Evolutionary conservation across 2,888 invertebrate species (phyloP).

Genomic region (Cecidostiba fungosa): DNA sequence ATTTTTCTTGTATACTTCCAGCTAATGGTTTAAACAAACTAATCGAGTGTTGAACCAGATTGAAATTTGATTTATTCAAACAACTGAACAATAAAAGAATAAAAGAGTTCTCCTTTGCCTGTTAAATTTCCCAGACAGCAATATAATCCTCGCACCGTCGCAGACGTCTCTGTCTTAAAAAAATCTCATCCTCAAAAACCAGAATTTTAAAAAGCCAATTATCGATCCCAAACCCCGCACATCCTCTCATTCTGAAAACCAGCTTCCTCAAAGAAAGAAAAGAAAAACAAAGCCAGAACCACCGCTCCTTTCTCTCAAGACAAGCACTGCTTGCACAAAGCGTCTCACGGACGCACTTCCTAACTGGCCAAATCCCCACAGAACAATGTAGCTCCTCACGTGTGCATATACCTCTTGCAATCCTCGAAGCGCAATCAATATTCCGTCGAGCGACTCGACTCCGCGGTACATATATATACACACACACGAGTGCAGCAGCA

Average conservation of each 20-base stretch:
- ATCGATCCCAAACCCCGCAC: not conserved
- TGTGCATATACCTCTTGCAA: not conserved
- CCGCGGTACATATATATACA: not conserved
- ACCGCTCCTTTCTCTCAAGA: not conserved
- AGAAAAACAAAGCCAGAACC: not conserved
- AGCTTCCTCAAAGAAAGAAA: not conserved
- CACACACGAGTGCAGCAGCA: not conserved
- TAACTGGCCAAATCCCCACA: conserved; percentile 9
- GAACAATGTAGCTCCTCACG: not conserved
- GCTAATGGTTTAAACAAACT: too few relatives aligned
- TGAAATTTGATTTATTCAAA: too few relatives aligned
- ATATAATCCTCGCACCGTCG: not conserved
- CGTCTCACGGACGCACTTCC: not conserved
- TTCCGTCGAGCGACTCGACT: conserved; percentile 6
- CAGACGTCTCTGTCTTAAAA: not conserved
- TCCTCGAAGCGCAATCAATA: conserved; percentile 37
- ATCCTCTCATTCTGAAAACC: not conserved
- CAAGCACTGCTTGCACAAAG: not conserved
- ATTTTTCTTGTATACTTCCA: too few relatives aligned
- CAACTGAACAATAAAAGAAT: too few relatives aligned
- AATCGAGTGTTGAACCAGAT: too few relatives aligned
- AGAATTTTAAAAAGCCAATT: not conserved
- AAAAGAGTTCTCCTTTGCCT: too few relatives aligned
- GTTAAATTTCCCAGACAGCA: not conserved
- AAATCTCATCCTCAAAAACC: not conserved